Base-by-base conservation (phyloP, 1,140 invertebrate species). In the Plutomurus gul region DNA sequence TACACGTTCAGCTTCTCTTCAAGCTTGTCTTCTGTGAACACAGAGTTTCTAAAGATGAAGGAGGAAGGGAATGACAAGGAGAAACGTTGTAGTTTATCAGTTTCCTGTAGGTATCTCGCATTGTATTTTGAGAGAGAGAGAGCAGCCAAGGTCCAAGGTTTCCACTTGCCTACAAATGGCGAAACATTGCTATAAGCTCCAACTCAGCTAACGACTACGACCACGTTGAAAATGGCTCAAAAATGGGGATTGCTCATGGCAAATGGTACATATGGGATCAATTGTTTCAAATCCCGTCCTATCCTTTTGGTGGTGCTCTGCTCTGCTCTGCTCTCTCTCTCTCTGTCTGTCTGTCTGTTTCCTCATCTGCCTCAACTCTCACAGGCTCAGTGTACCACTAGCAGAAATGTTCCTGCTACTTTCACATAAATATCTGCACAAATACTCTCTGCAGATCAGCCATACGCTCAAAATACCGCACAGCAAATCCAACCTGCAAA, bases 241-340 rank as follows among this genome's bases (percentile, higher is more conserved):
- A 65, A 56, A 70, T 65, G 49, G 27, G 51, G 22, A 76, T 76
- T 76, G 75, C 33, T 76, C 49, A 40, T 76, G 51, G 75, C 56
- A 76, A 76, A 65, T 76, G 37, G 75, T 18, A 65, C 37, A 40
- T 40, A 18, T 20, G 49, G 75, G 75, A 76, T 65, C 51, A 76
- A 76, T 76, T 76, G 75, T 76, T 76, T 70, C 46, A 8, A 33
- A 25, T 37, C 36, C 4, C 18, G 13, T 18, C 18, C 40, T 10
- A 43, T 43, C 37, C 22, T 72, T 1, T 20, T 18, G 39, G n/a
- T 22, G 10, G 7, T 36, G 25, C 8, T 72, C 20, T 0, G 36
- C 20, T 11, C 3, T 27, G 56, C 16, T n/a, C 25, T 60, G 51
- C 51, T 60, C 33, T 36, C 56, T 36, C 22, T 56, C 16, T 16